Percentiles rank a stretch among this genome's conserved stretches.
These are phyloP conservation scores for Petrocephalus zakoni DNA, from an alignment of 2,113 vertebrate species.

Conservation along the genomic window DNA sequence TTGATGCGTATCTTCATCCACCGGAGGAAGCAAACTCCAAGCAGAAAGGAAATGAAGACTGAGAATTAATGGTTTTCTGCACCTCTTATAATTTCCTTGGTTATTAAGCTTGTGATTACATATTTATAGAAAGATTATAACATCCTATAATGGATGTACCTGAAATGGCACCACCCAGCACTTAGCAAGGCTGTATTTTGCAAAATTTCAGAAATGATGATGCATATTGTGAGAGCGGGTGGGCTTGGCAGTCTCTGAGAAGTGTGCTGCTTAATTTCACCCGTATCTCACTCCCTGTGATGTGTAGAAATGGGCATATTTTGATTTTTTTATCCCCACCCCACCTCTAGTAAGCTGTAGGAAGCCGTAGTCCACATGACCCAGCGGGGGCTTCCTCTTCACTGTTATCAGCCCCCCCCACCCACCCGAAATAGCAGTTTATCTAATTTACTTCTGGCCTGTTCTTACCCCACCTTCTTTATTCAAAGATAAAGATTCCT, in stretches of 20 bases:
- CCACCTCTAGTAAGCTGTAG: not conserved
- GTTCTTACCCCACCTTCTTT: not conserved
- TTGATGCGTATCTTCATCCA: not conserved
- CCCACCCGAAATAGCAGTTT: not conserved
- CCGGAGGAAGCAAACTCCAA: not conserved
- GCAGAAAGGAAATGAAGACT: not conserved
- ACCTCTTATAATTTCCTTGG: not conserved
- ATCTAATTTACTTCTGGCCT: not conserved
- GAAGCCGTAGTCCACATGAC: not conserved
- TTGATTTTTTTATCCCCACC: not conserved
- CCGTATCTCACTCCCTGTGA: not conserved
- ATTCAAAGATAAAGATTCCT: not conserved
- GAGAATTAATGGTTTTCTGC: constrained; percentile 3
- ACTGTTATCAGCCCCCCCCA: not conserved
- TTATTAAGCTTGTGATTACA: not conserved
- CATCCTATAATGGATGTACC: not conserved
- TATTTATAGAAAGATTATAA: constrained; percentile 2
- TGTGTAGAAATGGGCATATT: not conserved
- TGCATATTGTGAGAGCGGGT: not conserved
- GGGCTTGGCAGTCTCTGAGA: not conserved
- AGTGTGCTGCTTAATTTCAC: not conserved
- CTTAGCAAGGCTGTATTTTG: not conserved
- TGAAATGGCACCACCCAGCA: not conserved
- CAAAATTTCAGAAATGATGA: not conserved
- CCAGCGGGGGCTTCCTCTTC: not conserved